These are phyloP conservation scores for Minunthozetes semirufus DNA, from an alignment of 2,888 invertebrate species.

Conservation along the genomic window DNA sequence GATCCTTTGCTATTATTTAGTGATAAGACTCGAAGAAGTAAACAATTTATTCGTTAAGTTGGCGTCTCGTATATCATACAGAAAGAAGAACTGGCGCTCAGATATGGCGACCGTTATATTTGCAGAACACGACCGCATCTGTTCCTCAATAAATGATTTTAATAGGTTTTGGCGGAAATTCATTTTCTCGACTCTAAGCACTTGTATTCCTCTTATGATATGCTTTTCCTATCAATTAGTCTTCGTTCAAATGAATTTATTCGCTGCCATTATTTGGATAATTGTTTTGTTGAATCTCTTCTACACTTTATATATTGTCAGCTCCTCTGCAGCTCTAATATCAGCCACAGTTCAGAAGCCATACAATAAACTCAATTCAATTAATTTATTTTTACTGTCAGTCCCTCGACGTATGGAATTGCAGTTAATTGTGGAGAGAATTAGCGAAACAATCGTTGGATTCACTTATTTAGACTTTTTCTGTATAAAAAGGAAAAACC, in stretches of 20 bases:
- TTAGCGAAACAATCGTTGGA: constrained; percentile 2
- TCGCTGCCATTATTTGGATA: background rate
- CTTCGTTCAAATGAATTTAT: constrained; percentile 16
- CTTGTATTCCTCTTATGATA: constrained; percentile 11
- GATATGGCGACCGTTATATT: background rate
- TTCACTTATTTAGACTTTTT: constrained; percentile 15
- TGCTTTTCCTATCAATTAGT: background rate
- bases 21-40: constrained; percentile 13
- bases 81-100: constrained; percentile 23
- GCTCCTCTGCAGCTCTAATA: background rate
- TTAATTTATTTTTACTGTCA: constrained; percentile 13
- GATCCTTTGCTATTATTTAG: constrained; percentile 16
- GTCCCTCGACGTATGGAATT: constrained; percentile 10
- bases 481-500: constrained; percentile 1
- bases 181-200: constrained; percentile 14
- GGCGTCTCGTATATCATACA: constrained; percentile 11
- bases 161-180: constrained; percentile 21
- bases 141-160: background rate
- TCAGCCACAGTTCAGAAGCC: constrained; percentile 14
- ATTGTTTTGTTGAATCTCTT: background rate
- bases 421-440: background rate
- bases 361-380: constrained; percentile 25
- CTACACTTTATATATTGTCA: constrained; percentile 14
- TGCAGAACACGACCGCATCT: constrained; percentile 26
- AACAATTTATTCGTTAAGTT: constrained; percentile 6